Percentiles rank a stretch among this genome's conserved stretches.
Evolutionary conservation across 2,113 vertebrate species (phyloP).

Genomic region (Oenanthe oenanthe): DNA sequence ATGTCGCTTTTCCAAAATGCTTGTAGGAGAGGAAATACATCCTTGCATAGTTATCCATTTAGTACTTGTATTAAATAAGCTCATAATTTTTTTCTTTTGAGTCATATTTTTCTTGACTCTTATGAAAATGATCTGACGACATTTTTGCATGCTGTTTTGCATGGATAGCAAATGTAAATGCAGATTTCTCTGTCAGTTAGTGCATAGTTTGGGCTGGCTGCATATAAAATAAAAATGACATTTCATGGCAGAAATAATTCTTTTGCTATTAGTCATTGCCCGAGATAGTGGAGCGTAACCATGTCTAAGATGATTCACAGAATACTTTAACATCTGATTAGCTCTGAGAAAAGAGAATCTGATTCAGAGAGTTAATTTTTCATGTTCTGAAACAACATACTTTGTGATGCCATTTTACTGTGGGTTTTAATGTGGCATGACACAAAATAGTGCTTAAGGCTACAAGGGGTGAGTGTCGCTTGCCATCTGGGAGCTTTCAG

Average conservation of each 20-base stretch:
- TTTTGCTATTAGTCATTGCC: background rate
- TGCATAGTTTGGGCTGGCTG: background rate
- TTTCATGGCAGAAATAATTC: background rate
- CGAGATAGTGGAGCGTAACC: background rate
- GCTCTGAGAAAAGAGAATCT: background rate
- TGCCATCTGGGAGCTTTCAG: background rate
- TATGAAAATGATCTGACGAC: background rate
- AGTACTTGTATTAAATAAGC: background rate
- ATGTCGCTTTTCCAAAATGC: background rate
- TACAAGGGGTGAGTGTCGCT: rapidly evolving
- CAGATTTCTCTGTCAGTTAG: background rate
- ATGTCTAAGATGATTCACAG: background rate
- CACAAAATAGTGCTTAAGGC: background rate
- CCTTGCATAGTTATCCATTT: background rate
- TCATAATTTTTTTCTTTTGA: background rate
- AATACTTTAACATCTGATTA: background rate
- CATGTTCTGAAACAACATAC: rapidly evolving
- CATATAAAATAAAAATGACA: background rate
- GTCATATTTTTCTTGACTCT: background rate
- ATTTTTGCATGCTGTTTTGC: background rate
- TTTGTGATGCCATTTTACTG: background rate
- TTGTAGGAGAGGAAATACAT: background rate
- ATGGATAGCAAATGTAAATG: background rate
- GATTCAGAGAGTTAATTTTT: background rate
- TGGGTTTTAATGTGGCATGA: background rate